Conservation (phyloP, 2,113 vertebrate genomes). For the Hippocampus comes region DNA sequence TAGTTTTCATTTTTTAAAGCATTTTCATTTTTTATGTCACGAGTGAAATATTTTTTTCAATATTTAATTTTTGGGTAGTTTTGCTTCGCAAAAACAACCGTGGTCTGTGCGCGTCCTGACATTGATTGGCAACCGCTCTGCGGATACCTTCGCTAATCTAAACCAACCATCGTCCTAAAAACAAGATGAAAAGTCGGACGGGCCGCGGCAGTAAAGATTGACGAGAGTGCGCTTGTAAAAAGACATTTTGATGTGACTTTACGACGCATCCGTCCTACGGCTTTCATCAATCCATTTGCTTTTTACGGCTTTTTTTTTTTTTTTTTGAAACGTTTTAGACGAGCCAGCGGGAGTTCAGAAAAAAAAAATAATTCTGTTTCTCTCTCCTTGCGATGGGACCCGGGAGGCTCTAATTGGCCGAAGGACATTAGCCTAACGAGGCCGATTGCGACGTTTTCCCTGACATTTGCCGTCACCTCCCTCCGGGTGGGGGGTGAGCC, state of each 20-base stretch:
- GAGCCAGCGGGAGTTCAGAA: not conserved
- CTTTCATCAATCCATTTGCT: not conserved
- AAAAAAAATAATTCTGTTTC: not conserved
- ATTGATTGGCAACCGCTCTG: no score
- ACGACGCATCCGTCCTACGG: not conserved
- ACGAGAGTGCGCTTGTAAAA: not conserved
- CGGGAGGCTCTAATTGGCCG: not conserved
- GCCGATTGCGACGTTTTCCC: not conserved
- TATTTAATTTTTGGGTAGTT: no score
- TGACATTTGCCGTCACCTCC: not conserved
- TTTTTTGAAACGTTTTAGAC: not conserved
- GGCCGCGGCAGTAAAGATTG: not conserved
- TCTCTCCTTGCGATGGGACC: not conserved
- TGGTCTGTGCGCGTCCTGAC: no score
- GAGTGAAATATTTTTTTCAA: no score
- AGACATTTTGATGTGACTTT: not conserved
- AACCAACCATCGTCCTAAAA: not conserved
- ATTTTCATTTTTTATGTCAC: no score
- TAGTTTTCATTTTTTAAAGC: no score
- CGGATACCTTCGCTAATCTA: no score
- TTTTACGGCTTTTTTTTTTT: constrained; percentile 1
- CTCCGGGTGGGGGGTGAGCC: not conserved
- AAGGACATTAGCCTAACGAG: constrained; percentile 4
- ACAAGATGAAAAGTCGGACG: not conserved
- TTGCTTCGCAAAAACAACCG: no score